A percentile compares a stretch with the other conserved stretches of the same genome.
phyloP scores from a whole-genome alignment of 2,888 invertebrate genomes.

The Phrixothrix hirtus region DNA sequence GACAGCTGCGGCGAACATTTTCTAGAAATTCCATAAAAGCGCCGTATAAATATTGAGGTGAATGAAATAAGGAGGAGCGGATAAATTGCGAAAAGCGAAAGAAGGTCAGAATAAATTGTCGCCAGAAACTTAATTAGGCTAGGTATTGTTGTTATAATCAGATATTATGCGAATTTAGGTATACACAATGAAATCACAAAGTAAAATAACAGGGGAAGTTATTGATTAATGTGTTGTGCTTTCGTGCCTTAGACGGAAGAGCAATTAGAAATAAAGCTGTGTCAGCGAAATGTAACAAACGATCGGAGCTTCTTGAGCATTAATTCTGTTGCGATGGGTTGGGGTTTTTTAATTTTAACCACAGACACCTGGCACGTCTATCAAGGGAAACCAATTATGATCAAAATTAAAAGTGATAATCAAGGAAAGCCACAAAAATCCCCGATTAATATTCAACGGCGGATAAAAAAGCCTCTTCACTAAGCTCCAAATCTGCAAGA shows the following conservation, averaged over 20 bases:
- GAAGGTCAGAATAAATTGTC: conserved; percentile 34
- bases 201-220: conserved; percentile 28
- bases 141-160: conserved; percentile 33
- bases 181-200: conserved; percentile 29
- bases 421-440: conserved; percentile 33
- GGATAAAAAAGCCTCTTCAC: conserved; percentile 10
- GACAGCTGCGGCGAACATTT: conserved; percentile 8
- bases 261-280: conserved; percentile 35
- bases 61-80: conserved; percentile 18
- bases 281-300: conserved; percentile 31
- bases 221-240: conserved; percentile 35
- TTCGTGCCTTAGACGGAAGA: conserved; percentile 32
- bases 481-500: conserved; percentile 7
- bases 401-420: conserved; percentile 32
- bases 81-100: conserved; percentile 33
- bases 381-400: conserved; percentile 18
- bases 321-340: conserved; percentile 19
- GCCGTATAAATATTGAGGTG: conserved; percentile 17
- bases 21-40: conserved; percentile 9
- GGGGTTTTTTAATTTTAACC: conserved; percentile 24
- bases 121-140: conserved; percentile 37
- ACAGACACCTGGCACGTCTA: conserved; percentile 24
- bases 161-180: conserved; percentile 32
- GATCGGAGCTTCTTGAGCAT: conserved; percentile 27
- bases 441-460: conserved; percentile 22